These are phyloP conservation scores for Andrena marginata DNA, from an alignment of 2,888 invertebrate genomes.

Conservation along the genomic window DNA sequence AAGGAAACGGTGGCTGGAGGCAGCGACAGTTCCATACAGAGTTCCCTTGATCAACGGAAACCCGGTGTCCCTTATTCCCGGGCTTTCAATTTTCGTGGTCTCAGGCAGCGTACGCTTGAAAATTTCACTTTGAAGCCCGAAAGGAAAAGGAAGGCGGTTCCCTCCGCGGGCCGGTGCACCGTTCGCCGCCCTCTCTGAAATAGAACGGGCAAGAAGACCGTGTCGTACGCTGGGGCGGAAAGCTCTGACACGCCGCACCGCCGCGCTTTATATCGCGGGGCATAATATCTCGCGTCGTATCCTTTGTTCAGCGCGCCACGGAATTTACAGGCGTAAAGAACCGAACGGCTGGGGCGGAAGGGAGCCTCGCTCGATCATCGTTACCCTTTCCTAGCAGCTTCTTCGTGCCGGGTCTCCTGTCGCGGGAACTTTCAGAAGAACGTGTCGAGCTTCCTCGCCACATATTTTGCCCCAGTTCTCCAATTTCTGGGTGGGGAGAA, in stretches of 20 bases:
- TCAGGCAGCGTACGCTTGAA: not conserved
- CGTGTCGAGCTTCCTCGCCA: no score
- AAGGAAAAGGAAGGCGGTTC: not conserved
- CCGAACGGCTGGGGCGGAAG: conserved; percentile 1
- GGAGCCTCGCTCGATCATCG: conserved; percentile 17
- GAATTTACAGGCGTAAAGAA: no score
- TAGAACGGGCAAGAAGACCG: conserved; percentile 5
- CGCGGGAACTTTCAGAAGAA: no score
- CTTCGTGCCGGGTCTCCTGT: no score
- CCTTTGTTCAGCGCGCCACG: no score
- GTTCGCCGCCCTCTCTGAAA: not conserved
- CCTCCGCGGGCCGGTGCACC: not conserved
- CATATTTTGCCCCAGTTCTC: no score
- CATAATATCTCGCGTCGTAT: not conserved
- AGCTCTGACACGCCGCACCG: conserved; percentile 2
- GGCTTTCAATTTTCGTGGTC: conserved; percentile 5
- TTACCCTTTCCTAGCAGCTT: not conserved
- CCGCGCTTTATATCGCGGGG: conserved; percentile 5
- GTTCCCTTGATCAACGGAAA: conserved; percentile 9
- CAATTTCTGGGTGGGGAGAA: no score
- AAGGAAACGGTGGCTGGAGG: not conserved
- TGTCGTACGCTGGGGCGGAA: not conserved
- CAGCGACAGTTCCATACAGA: not conserved
- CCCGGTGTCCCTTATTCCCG: not conserved
- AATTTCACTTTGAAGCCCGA: conserved; percentile 28